A percentile compares a stretch with the other conserved stretches of the same genome.
These are phyloP conservation scores for Globia sparganii DNA, from an alignment of 2,888 invertebrate species.

Conservation along the genomic window DNA sequence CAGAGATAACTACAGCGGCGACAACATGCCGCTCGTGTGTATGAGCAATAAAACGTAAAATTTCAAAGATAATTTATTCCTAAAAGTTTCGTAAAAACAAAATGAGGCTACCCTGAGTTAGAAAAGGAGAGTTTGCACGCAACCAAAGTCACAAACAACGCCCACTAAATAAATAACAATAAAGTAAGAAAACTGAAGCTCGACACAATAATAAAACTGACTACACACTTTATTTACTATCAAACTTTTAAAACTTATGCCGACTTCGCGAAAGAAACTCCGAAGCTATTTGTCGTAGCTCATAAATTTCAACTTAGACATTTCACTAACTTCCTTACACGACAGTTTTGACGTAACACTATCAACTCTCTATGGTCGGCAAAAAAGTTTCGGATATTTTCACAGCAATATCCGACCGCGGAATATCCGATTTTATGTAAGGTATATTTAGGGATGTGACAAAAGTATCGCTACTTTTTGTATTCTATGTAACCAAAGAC, in stretches of 20 bases:
- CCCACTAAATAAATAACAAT: conserved; percentile 44
- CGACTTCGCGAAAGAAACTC: conserved; percentile 28
- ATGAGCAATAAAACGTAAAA: not conserved
- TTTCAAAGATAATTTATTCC: not conserved
- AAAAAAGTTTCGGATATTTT: conserved; percentile 53
- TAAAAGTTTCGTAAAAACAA: conserved; percentile 6
- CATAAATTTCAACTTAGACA: conserved; percentile 44
- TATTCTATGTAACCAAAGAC: conserved; percentile 17
- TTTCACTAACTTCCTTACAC: conserved; percentile 40
- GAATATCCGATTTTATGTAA: conserved; percentile 27
- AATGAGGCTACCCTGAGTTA: not conserved
- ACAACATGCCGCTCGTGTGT: too few relatives aligned
- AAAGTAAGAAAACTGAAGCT: conserved; percentile 19
- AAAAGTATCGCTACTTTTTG: conserved; percentile 27
- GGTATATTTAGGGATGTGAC: conserved; percentile 33
- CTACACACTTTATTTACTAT: conserved; percentile 48
- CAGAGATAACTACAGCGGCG: too few relatives aligned
- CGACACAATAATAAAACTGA: conserved; percentile 32
- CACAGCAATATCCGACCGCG: conserved; percentile 32
- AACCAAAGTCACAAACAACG: not conserved
- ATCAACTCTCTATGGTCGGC: conserved; percentile 5
- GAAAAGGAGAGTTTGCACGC: not conserved
- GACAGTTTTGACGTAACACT: conserved; percentile 44
- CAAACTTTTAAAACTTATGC: conserved; percentile 46
- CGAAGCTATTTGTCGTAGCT: conserved; percentile 50